Percentiles rank a stretch among this genome's conserved stretches.
Evolutionary conservation across 2,888 invertebrate genomes (phyloP).

Genomic region (Tetramorium bicarinatum): DNA sequence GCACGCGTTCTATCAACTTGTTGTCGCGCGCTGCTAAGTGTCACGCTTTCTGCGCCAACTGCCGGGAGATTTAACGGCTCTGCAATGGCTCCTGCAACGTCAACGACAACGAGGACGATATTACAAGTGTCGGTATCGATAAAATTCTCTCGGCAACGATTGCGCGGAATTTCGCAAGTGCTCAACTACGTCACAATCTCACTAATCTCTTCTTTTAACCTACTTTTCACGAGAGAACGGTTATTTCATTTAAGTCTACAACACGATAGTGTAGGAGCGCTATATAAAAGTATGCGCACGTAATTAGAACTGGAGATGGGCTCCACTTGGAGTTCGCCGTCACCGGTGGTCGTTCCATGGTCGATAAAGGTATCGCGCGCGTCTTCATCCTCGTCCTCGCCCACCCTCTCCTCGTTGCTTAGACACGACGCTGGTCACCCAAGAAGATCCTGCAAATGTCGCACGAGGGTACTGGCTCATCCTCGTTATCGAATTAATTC

Average conservation of each 20-base stretch:
- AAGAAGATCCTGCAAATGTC: slow-evolving; percentile 63
- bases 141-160: slow-evolving; percentile 12
- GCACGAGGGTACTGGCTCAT: slow-evolving; percentile 67
- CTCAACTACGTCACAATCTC: slow-evolving; percentile 23
- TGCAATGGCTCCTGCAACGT: neutral
- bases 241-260: slow-evolving; percentile 18
- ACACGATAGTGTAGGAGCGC: neutral
- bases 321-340: neutral
- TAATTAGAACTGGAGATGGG: slow-evolving; percentile 34
- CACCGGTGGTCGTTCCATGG: slow-evolving; percentile 23
- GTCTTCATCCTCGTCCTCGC: slow-evolving; percentile 32
- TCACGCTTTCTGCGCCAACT: slow-evolving; percentile 46
- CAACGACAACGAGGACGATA: neutral
- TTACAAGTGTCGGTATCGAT: neutral
- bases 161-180: slow-evolving; percentile 31
- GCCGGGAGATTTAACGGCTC: slow-evolving; percentile 7
- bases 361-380: slow-evolving; percentile 37
- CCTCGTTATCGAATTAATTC: slow-evolving; percentile 51
- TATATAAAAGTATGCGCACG: slow-evolving; percentile 16
- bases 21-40: slow-evolving; percentile 7
- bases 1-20: no score
- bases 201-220: slow-evolving; percentile 43
- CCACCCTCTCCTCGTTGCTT: slow-evolving; percentile 35
- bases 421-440: slow-evolving; percentile 50
- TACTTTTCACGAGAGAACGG: slow-evolving; percentile 23